Conservation (phyloP, 1,140 invertebrate genomes). For the Belonocnema kinseyi region DNA sequence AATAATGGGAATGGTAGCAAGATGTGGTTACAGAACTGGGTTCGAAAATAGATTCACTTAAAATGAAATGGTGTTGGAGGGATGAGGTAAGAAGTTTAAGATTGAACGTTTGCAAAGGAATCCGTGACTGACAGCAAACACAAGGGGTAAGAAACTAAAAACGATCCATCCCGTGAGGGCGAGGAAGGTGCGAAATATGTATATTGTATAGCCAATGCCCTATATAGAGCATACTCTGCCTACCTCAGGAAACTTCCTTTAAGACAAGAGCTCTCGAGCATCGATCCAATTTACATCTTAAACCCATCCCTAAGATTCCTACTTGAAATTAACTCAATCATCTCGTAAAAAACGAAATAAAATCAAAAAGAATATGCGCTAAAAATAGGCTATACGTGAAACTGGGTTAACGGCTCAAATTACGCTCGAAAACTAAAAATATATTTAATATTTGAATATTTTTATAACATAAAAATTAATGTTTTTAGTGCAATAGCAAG, state of each 20-base stretch:
- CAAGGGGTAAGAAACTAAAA: constrained; percentile 41
- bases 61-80: constrained; percentile 2
- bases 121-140: constrained; percentile 53
- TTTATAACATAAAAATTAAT: no score
- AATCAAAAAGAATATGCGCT: no score
- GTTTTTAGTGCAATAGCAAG: no score
- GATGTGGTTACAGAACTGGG: neutral
- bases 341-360: no score
- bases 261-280: neutral
- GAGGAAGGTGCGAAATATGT: neutral
- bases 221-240: neutral
- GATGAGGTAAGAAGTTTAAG: constrained; percentile 34
- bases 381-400: no score
- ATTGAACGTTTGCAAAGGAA: constrained; percentile 46
- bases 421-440: no score
- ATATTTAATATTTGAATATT: no score
- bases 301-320: neutral
- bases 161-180: constrained; percentile 45
- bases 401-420: no score
- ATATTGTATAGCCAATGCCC: neutral
- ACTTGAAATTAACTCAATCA: no score
- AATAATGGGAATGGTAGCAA: constrained; percentile 4
- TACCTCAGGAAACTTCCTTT: neutral
- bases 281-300: constrained; percentile 6
- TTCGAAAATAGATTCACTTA: constrained; percentile 17